Percentiles rank a stretch among this genome's conserved stretches.
Conservation (phyloP, 2,113 vertebrate genomes). For the Microcebus jonahi region DNA sequence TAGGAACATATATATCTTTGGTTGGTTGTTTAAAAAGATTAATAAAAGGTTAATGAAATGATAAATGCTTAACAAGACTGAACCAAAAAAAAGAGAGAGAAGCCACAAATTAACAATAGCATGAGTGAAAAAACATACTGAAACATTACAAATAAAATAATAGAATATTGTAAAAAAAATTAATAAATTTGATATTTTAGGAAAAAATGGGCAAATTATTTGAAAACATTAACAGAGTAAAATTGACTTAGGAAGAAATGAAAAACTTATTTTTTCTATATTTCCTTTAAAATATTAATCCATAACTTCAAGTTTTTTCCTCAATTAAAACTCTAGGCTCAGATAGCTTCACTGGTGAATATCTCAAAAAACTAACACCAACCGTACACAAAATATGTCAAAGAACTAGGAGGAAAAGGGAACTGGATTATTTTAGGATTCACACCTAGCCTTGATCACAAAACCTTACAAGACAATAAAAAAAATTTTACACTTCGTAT, state of each 20-base stretch:
- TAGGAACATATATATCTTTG: neutral
- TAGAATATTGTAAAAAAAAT: neutral
- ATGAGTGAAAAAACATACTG: neutral
- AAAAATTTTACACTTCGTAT: no score
- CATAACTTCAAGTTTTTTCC: neutral
- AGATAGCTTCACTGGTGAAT: neutral
- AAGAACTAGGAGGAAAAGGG: neutral
- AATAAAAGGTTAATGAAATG: neutral
- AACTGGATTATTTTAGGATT: neutral
- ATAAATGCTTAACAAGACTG: neutral
- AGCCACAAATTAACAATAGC: neutral
- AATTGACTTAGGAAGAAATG: neutral
- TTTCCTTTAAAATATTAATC: neutral
- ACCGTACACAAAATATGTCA: neutral
- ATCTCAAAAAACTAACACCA: neutral
- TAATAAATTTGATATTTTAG: neutral
- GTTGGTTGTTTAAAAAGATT: neutral
- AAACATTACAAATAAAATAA: neutral
- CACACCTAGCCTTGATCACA: neutral
- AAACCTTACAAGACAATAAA: neutral
- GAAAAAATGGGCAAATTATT: neutral
- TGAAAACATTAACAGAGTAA: neutral
- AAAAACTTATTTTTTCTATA: neutral
- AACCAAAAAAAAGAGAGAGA: neutral
- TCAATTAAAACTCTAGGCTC: neutral